A percentile compares a stretch with the other conserved stretches of the same genome.
These are phyloP conservation scores for Drosophila equinoxialis DNA, from an alignment of 1,140 invertebrate genomes.

Conservation along the genomic window DNA sequence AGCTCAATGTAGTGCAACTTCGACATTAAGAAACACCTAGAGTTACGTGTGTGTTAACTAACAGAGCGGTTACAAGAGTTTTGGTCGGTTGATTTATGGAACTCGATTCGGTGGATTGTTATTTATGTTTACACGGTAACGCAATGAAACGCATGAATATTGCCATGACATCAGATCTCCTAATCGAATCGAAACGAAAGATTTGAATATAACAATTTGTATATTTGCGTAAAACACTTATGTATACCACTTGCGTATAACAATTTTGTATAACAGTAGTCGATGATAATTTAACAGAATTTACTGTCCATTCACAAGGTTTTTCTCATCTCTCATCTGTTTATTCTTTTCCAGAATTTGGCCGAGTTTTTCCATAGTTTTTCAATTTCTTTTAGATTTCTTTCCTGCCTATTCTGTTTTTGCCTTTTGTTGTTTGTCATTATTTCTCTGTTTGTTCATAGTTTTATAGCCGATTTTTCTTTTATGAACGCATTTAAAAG, in stretches of 20 bases:
- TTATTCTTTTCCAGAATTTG: background rate
- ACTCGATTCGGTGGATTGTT: background rate
- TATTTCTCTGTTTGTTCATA: constrained; percentile 7
- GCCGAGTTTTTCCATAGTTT: constrained; percentile 1
- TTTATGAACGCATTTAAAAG: constrained; percentile 68
- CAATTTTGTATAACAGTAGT: background rate
- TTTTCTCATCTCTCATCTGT: background rate
- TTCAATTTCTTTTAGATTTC: constrained; percentile 11
- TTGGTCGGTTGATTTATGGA: background rate
- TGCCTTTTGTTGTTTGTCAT: constrained; percentile 26
- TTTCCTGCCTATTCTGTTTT: background rate
- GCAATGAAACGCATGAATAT: background rate
- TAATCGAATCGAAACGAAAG: too few relatives aligned
- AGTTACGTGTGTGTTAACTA: constrained; percentile 8
- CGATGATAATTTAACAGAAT: too few relatives aligned
- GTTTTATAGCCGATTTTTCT: constrained; percentile 48
- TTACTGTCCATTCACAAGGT: background rate
- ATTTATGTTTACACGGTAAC: background rate
- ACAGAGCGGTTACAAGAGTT: background rate
- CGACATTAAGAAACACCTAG: background rate
- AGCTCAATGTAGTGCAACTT: background rate
- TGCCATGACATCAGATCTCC: too few relatives aligned
- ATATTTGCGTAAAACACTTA: background rate
- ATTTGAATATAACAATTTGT: background rate
- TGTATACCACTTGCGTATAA: background rate